phyloP scores from a whole-genome alignment of 2,888 invertebrate species.

The Lottia gigantea region DNA sequence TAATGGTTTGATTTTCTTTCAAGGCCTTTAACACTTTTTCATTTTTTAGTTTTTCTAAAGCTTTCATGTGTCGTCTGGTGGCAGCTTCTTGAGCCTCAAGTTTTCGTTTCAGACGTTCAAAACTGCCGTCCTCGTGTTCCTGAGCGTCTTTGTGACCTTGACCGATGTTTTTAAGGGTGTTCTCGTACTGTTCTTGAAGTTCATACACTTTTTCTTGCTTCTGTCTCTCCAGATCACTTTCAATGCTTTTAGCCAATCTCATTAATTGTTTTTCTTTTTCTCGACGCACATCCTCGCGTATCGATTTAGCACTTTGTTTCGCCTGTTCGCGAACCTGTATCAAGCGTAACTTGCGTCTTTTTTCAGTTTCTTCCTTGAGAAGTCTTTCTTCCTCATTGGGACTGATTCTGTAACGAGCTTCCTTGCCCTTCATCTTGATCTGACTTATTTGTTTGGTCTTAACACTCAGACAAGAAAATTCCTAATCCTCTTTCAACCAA shows the following conservation, averaged over 20 bases:
- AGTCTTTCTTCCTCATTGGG: constrained; percentile 63
- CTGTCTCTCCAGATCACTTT: constrained; percentile 55
- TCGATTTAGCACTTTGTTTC: constrained; percentile 59
- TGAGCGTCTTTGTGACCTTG: constrained; percentile 53
- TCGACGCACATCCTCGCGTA: constrained; percentile 57
- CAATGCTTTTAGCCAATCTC: constrained; percentile 54
- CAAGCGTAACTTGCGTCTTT: constrained; percentile 57
- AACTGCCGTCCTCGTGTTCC: constrained; percentile 32
- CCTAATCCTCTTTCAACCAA: too few species aligned
- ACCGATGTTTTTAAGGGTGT: constrained; percentile 54
- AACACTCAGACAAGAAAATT: too few species aligned
- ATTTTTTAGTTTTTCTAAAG: constrained; percentile 43
- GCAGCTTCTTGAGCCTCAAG: constrained; percentile 43
- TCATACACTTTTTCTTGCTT: constrained; percentile 55
- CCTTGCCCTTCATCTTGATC: neutral
- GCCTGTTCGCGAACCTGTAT: constrained; percentile 65
- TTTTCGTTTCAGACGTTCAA: constrained; percentile 22
- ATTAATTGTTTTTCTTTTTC: constrained; percentile 59
- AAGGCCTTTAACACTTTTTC: constrained; percentile 45
- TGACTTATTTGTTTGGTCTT: neutral
- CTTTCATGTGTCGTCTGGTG: constrained; percentile 44
- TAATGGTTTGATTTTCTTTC: constrained; percentile 50
- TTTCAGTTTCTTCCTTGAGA: constrained; percentile 60
- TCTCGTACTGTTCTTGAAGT: constrained; percentile 56
- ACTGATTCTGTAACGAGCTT: constrained; percentile 48